phyloP scores from a whole-genome alignment of 2,113 vertebrate species.

The Poicephalus meyeri region DNA sequence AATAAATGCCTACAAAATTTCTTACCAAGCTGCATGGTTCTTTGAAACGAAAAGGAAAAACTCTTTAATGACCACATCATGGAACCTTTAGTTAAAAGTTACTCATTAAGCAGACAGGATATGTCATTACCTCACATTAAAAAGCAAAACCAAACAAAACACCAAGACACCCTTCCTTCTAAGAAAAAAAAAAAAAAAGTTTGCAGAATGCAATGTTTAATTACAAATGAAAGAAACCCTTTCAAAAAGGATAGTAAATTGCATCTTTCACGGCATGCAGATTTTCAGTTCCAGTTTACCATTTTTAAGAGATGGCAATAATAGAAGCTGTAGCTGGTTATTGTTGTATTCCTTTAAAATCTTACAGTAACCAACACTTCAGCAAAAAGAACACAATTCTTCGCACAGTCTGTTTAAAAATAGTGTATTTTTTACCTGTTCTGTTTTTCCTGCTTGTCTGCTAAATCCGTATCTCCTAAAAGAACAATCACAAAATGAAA shows the following conservation, averaged over 20 bases:
- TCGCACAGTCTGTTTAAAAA: neutral
- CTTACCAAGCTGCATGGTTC: neutral
- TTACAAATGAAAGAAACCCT: neutral
- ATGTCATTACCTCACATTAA: neutral
- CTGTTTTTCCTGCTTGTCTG: slow-evolving; percentile 81
- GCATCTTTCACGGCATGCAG: neutral
- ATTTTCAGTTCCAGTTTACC: neutral
- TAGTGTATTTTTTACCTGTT: slow-evolving; percentile 78
- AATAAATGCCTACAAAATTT: neutral
- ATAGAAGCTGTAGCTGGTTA: neutral
- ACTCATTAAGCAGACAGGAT: neutral
- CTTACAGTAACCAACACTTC: neutral
- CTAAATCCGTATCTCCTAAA: slow-evolving; percentile 90
- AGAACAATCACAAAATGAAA: neutral
- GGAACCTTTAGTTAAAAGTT: neutral
- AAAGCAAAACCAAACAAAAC: neutral
- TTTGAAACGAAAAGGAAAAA: neutral
- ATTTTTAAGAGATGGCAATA: neutral
- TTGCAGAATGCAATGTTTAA: neutral
- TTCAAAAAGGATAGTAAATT: neutral
- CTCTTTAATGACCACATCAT: neutral
- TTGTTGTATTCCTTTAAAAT: neutral
- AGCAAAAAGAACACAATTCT: neutral
- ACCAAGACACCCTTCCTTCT: neutral
- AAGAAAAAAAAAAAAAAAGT: neutral